Evolutionary conservation across 2,888 invertebrate species (phyloP), one percentile per base, ranked within the genome.

Genomic region (Blastobasis lacticolella): DNA sequence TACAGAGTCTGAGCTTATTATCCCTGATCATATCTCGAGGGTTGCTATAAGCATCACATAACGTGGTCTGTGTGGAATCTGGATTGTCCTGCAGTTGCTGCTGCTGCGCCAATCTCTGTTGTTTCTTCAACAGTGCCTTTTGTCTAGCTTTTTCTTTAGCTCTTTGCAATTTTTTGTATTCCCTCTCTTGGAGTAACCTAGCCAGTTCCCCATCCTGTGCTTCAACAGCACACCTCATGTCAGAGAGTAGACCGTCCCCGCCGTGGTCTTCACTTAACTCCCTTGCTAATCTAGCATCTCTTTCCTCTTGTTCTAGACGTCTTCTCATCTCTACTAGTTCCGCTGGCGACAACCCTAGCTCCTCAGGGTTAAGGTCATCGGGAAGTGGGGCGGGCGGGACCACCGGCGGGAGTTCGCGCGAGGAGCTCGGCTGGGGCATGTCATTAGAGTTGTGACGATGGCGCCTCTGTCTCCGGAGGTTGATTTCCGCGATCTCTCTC

Each of bases 21-120:
- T 86, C 81, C 9, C 76, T 68, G 49, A 88, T 82, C 61, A 88
- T 76, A 49, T 88, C 88, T 51, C 75, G 66, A 10, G 88, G 88
- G 57, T 88, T 88, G 57, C 87, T 83, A 64, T 88, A 88, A 6
- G 88, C 88, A 62, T 88, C 88, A 61, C 87, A 86, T 5, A 88
- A 61, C 5, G 78, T 82, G 0, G 86, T 63, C 56, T 75, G 80
- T 4, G 50, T 3, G 8, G 37, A 38, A 5, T 41, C 49, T 8
- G 6, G 7, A 23, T 2, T 23, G 23, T 23, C 23, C 23, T 23
- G 23, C 10, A 46, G 41, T 4, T n/a, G 49, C 46, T 69, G 66
- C 38, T 76, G 78, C 46, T 77, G 80, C 9, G 69, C 64, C 56
- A 75, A 54, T 47, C 79, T 67, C 54, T 87, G 87, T 50, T 87